Evolutionary conservation across 2,113 vertebrate genomes (phyloP), one percentile per base, ranked within the genome.

Genomic region (Martes martes): DNA sequence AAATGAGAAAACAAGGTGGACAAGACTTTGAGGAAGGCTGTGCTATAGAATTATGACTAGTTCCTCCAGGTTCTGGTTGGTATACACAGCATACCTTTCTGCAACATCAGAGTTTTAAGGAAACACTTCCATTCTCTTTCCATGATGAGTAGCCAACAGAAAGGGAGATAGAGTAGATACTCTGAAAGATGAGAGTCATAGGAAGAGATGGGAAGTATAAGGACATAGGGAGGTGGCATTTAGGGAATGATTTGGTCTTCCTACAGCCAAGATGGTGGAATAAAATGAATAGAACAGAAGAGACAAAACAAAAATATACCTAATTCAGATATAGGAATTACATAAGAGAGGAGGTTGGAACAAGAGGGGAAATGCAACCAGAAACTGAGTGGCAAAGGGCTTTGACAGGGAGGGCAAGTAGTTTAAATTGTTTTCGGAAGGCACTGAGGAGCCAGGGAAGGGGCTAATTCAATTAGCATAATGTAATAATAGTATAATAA

Each of bases 361-460:
- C 2, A 88, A 81, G 42, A 67, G 57, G 89, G 69, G 36, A 95
- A 71, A 82, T 73, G 11, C 19, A 59, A 23, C 55, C 36, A 90
- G 61, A 31, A 96, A 23, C 47, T 83, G 67, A 93, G 52, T 59
- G 36, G 42, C 28, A 11, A 78, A 93, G 89, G 47, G 28, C 85
- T 67, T 78, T 94, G 28, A 63, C 19, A 83, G 45, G 36, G 55
- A 96, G 63, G 33, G 13, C 55, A 87, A 87, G 73, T 57, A 91
- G 55, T 83, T 89, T 96, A 89, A 97, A 86, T 92, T 95, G 74
- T 74, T 97, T 97, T 83, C 0, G 4, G 86, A 94, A 94, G 61
- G 74, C 79, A 45, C 80, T 24, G 11, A 85, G 63, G 59, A 97
- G 52, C 21, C 47, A 31, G 28, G 31, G 78, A 96, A 97, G 71